Evolutionary conservation across 2,888 invertebrate species (phyloP).

Genomic region (Andrena trimmerana): DNA sequence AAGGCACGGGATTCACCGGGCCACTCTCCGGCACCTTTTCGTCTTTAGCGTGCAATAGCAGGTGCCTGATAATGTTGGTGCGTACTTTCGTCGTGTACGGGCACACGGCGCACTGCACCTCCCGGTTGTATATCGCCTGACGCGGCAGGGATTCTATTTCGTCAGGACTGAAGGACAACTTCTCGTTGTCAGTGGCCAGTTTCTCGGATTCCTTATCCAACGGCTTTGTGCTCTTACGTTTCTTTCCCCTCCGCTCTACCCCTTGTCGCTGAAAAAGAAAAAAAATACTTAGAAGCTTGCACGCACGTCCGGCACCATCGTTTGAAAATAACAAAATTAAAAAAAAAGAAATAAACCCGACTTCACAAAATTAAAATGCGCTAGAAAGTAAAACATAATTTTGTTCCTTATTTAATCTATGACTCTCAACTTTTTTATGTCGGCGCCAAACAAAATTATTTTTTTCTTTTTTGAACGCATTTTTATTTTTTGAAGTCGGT

Average conservation of each 20-base stretch:
- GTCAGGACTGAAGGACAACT: constrained; percentile 86
- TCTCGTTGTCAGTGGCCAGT: constrained; percentile 70
- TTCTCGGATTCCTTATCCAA: constrained; percentile 70
- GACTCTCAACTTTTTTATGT: too few relatives aligned
- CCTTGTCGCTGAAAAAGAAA: constrained; percentile 18
- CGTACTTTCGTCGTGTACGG: constrained; percentile 90
- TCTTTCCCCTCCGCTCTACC: constrained; percentile 72
- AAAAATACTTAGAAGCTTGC: not conserved
- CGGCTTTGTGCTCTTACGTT: constrained; percentile 71
- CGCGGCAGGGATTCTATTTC: constrained; percentile 89
- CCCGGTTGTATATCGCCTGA: constrained; percentile 88
- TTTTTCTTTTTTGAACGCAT: too few relatives aligned
- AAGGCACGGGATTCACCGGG: constrained; percentile 94
- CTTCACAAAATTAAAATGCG: too few relatives aligned
- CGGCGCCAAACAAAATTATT: too few relatives aligned
- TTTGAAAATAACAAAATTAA: too few relatives aligned
- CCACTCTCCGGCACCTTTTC: constrained; percentile 88
- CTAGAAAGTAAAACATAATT: too few relatives aligned
- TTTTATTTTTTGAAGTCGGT: too few relatives aligned
- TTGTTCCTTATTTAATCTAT: too few relatives aligned
- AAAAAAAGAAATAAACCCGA: too few relatives aligned
- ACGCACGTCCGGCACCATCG: too few relatives aligned
- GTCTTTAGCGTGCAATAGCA: constrained; percentile 89
- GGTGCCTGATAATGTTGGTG: constrained; percentile 90
- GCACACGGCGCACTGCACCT: constrained; percentile 89